These are phyloP conservation scores for Phengaris arion DNA, from an alignment of 2,888 invertebrate genomes.

Conservation along the genomic window DNA sequence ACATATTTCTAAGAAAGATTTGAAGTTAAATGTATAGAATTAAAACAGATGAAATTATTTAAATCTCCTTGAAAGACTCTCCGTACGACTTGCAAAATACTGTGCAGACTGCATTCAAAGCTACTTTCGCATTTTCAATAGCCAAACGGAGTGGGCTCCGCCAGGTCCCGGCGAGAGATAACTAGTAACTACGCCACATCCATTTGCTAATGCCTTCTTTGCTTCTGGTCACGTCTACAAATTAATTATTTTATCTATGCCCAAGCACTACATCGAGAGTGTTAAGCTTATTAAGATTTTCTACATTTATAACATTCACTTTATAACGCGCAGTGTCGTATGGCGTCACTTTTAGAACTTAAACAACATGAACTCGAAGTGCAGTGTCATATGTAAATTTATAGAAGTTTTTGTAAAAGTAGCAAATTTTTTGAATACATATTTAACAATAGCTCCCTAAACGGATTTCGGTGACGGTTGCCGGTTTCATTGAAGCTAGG, in stretches of 20 bases:
- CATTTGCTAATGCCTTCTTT: neutral
- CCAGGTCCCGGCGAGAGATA: neutral
- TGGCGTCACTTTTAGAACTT: neutral
- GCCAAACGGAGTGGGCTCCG: neutral
- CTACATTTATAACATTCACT: neutral
- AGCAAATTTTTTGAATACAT: too few relatives aligned
- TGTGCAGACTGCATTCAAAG: too few relatives aligned
- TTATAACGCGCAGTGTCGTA: neutral
- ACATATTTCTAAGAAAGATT: too few relatives aligned
- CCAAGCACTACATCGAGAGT: neutral
- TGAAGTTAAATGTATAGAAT: too few relatives aligned
- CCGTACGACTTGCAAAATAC: too few relatives aligned
- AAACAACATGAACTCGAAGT: neutral
- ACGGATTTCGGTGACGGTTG: too few relatives aligned
- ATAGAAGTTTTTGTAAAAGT: too few relatives aligned
- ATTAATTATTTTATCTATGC: constrained; percentile 4
- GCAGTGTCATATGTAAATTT: neutral
- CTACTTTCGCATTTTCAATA: too few relatives aligned
- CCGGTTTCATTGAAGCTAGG: too few relatives aligned
- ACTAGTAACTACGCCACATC: constrained; percentile 1
- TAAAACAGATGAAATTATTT: too few relatives aligned
- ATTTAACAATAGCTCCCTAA: too few relatives aligned
- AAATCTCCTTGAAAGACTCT: too few relatives aligned
- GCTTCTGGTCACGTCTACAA: neutral
- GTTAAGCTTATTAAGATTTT: neutral